These are phyloP conservation scores for Leptodactylus fuscus DNA, from an alignment of 2,113 vertebrate genomes.

Conservation along the genomic window DNA sequence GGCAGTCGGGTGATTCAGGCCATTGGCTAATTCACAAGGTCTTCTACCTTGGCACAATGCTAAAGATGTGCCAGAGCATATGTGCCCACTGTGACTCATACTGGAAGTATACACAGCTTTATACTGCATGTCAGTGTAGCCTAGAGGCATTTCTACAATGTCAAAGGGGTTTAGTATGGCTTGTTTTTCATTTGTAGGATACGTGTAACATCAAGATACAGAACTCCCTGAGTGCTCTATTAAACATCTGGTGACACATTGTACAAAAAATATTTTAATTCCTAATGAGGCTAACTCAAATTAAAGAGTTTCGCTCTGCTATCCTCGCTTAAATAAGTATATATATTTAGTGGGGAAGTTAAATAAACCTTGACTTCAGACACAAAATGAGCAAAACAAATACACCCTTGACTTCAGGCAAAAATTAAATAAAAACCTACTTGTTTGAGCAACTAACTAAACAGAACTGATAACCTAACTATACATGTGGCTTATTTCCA, in stretches of 20 bases:
- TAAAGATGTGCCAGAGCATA: not conserved
- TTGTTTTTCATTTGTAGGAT: not conserved
- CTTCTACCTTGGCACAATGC: not conserved
- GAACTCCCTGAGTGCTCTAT: not conserved
- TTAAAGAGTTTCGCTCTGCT: not conserved
- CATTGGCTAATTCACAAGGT: constrained; percentile 3
- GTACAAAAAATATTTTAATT: not conserved
- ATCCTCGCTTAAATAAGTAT: too few relatives aligned
- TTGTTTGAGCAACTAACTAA: too few relatives aligned
- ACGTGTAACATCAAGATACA: not conserved
- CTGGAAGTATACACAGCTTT: not conserved
- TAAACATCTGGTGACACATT: not conserved
- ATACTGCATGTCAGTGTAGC: not conserved
- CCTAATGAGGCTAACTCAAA: not conserved
- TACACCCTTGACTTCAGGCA: too few relatives aligned
- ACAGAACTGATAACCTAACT: too few relatives aligned
- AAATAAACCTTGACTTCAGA: too few relatives aligned
- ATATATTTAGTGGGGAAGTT: too few relatives aligned
- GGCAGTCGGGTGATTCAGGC: constrained; percentile 30
- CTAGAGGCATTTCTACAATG: not conserved
- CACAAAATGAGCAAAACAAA: too few relatives aligned
- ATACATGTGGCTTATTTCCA: too few relatives aligned
- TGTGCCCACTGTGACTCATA: not conserved
- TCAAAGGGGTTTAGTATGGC: not conserved
- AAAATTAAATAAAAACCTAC: too few relatives aligned